Evolutionary conservation across 2,888 invertebrate genomes (phyloP).

Genomic region (Conchocele bisecta): DNA sequence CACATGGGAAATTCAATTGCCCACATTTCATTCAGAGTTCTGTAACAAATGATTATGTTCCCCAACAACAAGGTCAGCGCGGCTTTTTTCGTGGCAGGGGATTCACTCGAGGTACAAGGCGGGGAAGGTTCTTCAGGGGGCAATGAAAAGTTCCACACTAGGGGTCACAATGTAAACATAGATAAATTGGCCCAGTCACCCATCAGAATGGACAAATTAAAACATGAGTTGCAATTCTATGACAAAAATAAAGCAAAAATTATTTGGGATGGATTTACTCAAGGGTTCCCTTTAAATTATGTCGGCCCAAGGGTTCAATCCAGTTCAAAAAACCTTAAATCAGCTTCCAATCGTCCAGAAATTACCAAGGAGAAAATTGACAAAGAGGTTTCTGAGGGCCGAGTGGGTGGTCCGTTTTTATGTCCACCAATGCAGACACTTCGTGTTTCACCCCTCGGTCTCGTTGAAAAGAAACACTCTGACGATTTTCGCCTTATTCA

Average conservation of each 20-base stretch:
- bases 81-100: neutral
- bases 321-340: slow-evolving; percentile 2
- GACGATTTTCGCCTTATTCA: slow-evolving; percentile 34
- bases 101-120: neutral
- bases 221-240: neutral
- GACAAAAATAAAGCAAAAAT: neutral
- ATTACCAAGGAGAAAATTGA: slow-evolving; percentile 2
- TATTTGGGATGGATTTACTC: slow-evolving; percentile 3
- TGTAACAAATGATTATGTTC: too few species aligned
- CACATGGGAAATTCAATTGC: neutral
- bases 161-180: neutral
- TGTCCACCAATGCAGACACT: slow-evolving; percentile 8
- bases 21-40: neutral
- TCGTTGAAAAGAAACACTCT: neutral
- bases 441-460: slow-evolving; percentile 16
- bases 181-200: neutral
- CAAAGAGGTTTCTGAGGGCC: slow-evolving; percentile 23
- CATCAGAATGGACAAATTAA: neutral
- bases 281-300: slow-evolving; percentile 1
- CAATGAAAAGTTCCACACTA: too few species aligned
- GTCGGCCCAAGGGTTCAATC: neutral
- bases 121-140: too few species aligned
- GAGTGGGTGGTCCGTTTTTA: slow-evolving; percentile 25
- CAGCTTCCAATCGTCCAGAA: neutral
- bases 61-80: neutral